phyloP scores from a whole-genome alignment of 2,888 invertebrate genomes.

The Quadriops clusia region DNA sequence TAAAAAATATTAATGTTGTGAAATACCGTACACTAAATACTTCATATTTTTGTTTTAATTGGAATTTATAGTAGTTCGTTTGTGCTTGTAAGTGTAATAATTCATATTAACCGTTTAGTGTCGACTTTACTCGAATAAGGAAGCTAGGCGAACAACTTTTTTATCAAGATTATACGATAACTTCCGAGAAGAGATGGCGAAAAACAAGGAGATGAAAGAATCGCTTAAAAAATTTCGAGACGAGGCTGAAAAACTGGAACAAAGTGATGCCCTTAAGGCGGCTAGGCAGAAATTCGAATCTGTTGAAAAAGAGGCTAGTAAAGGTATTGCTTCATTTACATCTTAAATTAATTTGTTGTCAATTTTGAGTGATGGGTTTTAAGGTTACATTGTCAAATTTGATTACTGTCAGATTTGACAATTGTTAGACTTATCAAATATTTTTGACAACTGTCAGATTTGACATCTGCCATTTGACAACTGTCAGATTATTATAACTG shows the following conservation, averaged over 20 bases:
- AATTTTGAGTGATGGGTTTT: conserved; percentile 1
- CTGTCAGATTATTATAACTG: too few relatives aligned
- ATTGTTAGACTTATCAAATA: too few relatives aligned
- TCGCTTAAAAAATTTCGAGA: conserved; percentile 89
- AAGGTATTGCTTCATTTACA: conserved; percentile 42
- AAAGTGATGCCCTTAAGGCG: conserved; percentile 90
- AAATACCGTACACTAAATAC: too few relatives aligned
- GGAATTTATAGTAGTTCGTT: too few relatives aligned
- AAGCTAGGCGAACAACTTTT: conserved; percentile 54
- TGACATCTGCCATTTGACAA: too few relatives aligned
- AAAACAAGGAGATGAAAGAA: conserved; percentile 98
- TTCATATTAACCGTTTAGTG: conserved; percentile 27
- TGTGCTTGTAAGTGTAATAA: conserved; percentile 1
- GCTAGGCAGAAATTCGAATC: conserved; percentile 85
- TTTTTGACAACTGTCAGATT: too few relatives aligned
- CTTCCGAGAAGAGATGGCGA: conserved; percentile 84
- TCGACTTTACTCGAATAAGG: conserved; percentile 38
- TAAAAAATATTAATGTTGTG: too few relatives aligned
- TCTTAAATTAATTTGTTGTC: conserved; percentile 1
- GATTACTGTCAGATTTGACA: too few relatives aligned
- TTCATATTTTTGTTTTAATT: too few relatives aligned
- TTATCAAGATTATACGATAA: conserved; percentile 83
- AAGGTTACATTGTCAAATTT: not conserved
- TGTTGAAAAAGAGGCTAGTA: conserved; percentile 89
- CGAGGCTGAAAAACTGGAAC: conserved; percentile 93